phyloP scores from a whole-genome alignment of 1,140 invertebrate species.

The Caerostris darwini region DNA sequence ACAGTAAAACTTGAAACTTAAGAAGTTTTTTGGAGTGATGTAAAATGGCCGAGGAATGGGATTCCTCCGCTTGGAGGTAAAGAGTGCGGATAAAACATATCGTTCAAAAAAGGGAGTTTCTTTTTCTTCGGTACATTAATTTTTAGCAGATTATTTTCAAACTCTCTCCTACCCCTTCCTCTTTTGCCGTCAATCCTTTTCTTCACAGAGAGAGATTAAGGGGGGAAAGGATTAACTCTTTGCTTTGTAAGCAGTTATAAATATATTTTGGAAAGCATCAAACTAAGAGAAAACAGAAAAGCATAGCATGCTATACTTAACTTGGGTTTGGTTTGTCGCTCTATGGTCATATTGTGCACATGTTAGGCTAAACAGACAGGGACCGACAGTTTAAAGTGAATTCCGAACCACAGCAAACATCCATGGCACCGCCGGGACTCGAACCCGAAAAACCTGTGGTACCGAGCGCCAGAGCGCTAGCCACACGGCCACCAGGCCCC shows the following conservation, averaged over 20 bases:
- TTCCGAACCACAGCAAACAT: no score
- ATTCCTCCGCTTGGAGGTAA: conserved; percentile 47
- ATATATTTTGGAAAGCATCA: conserved; percentile 11
- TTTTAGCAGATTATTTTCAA: conserved; percentile 33
- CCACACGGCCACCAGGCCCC: no score
- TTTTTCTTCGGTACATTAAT: conserved; percentile 69
- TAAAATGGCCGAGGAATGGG: conserved; percentile 70
- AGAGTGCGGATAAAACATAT: conserved; percentile 70
- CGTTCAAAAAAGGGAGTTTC: conserved; percentile 63
- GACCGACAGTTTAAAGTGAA: no score
- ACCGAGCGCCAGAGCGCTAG: no score
- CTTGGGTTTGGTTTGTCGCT: no score
- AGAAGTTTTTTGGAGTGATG: conserved; percentile 77
- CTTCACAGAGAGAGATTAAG: neutral
- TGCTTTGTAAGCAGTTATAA: conserved; percentile 34
- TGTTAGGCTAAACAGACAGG: no score
- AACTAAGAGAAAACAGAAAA: conserved; percentile 15
- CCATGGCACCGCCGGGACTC: no score
- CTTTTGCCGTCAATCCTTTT: neutral
- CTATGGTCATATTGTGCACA: no score
- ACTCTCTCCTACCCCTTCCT: neutral
- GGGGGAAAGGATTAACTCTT: neutral
- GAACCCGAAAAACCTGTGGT: no score
- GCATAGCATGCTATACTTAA: no score
- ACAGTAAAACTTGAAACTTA: conserved; percentile 73